These are phyloP conservation scores for Thaumetopoea pityocampa DNA, from an alignment of 1,140 invertebrate genomes.

Conservation along the genomic window DNA sequence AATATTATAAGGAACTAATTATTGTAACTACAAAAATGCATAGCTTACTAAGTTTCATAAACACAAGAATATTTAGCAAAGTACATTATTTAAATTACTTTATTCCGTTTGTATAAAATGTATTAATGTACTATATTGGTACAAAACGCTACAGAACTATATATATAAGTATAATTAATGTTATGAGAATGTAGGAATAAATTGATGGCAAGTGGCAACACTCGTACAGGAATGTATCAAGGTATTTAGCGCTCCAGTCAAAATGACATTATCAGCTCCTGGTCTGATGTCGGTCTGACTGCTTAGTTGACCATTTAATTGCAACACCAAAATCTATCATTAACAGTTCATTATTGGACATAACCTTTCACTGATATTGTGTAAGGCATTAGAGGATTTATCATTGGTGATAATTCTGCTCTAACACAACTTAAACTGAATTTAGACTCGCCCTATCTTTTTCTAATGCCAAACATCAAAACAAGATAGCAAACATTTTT, in stretches of 20 bases:
- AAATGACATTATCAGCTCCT: not conserved
- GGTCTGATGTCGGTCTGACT: not conserved
- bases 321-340: too few species aligned
- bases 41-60: conserved; percentile 19
- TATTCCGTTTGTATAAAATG: conserved; percentile 31
- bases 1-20: conserved; percentile 58
- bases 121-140: conserved; percentile 32
- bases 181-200: conserved; percentile 19
- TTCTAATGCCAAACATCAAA: too few species aligned
- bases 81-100: conserved; percentile 16
- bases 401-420: too few species aligned
- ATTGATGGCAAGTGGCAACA: conserved; percentile 19
- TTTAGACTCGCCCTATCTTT: too few species aligned
- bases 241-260: not conserved
- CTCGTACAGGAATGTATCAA: conserved; percentile 7
- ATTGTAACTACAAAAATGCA: conserved; percentile 34
- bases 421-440: too few species aligned
- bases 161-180: conserved; percentile 19
- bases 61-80: conserved; percentile 17
- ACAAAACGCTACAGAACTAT: conserved; percentile 34
- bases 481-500: too few species aligned
- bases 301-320: too few species aligned
- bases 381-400: too few species aligned
- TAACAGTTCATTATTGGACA: too few species aligned
- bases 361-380: too few species aligned